A percentile compares a stretch with the other conserved stretches of the same genome.
Conservation (phyloP, 2,888 invertebrate genomes). For the Agriopis marginaria region DNA sequence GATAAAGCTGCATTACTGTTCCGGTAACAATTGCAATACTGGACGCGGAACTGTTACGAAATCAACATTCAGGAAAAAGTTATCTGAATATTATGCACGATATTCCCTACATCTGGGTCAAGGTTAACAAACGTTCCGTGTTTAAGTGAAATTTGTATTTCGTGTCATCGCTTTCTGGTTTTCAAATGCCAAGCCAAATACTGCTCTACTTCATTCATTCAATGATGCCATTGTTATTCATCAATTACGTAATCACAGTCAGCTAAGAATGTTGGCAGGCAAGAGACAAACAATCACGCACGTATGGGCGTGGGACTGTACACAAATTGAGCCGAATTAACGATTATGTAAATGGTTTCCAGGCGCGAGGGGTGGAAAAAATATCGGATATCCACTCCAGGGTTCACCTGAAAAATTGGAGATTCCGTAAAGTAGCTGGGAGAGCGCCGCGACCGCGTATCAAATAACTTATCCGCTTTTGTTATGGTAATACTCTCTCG, state of each 20-base stretch:
- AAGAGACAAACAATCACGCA: conserved; percentile 41
- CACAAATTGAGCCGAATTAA: conserved; percentile 65
- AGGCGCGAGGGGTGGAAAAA: conserved; percentile 50
- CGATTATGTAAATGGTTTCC: conserved; percentile 61
- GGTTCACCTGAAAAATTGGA: conserved; percentile 70
- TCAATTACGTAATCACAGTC: conserved; percentile 38
- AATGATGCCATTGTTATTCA: conserved; percentile 23
- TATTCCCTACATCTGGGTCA: conserved; percentile 30
- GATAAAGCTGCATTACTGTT: conserved; percentile 41
- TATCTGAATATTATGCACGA: conserved; percentile 29
- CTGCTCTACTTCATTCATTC: conserved; percentile 20
- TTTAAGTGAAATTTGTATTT: conserved; percentile 18
- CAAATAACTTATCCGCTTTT: conserved; percentile 81
- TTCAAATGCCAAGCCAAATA: conserved; percentile 2
- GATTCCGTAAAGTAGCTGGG: conserved; percentile 59
- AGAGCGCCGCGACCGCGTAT: conserved; percentile 61
- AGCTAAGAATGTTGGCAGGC: conserved; percentile 25
- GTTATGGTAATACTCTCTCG: conserved; percentile 77
- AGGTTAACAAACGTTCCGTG: conserved; percentile 22
- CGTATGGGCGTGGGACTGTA: conserved; percentile 49
- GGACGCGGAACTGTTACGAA: conserved; percentile 34
- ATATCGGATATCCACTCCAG: conserved; percentile 63
- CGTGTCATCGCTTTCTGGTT: conserved; percentile 16
- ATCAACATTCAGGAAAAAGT: conserved; percentile 39
- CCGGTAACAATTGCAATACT: conserved; percentile 34